Conservation (phyloP, 2,113 vertebrate species). For the Prionailurus bengalensis region DNA sequence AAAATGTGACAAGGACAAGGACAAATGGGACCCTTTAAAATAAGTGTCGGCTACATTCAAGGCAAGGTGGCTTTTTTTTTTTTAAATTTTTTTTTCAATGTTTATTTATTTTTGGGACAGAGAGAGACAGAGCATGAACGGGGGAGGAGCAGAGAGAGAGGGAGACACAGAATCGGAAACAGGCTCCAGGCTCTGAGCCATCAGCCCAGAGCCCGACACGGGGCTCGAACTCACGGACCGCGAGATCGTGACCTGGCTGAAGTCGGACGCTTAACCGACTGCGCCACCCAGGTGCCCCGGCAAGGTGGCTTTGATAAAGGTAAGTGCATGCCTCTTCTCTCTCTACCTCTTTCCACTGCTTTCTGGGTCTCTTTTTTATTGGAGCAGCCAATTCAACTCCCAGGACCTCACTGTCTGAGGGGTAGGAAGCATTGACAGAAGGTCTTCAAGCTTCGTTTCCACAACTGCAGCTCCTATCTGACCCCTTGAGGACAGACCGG, state of each 20-base stretch:
- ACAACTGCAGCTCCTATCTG: conserved; percentile 63
- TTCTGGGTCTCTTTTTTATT: neutral
- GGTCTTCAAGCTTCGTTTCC: conserved; percentile 26
- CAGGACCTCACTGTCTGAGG: neutral
- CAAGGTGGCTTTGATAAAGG: conserved; percentile 49
- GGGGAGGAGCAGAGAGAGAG: too few relatives aligned
- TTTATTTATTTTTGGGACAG: too few relatives aligned
- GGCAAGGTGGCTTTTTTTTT: conserved; percentile 11
- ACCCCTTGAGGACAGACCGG: conserved; percentile 73
- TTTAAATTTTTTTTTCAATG: too few relatives aligned
- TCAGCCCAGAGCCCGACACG: too few relatives aligned
- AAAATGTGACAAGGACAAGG: conserved; percentile 14
- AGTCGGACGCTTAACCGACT: too few relatives aligned
- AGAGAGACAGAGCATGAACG: too few relatives aligned
- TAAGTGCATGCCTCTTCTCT: neutral
- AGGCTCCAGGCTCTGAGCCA: too few relatives aligned
- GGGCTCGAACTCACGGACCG: too few relatives aligned
- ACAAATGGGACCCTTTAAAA: conserved; percentile 17
- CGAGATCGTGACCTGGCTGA: too few relatives aligned
- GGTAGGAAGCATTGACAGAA: conserved; percentile 17
- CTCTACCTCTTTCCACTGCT: neutral
- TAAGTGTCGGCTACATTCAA: neutral
- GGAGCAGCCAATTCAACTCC: neutral
- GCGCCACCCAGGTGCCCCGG: neutral
- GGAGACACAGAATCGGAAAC: too few relatives aligned